Conservation (phyloP, 2,888 invertebrate genomes). For the Mimas tiliae region DNA sequence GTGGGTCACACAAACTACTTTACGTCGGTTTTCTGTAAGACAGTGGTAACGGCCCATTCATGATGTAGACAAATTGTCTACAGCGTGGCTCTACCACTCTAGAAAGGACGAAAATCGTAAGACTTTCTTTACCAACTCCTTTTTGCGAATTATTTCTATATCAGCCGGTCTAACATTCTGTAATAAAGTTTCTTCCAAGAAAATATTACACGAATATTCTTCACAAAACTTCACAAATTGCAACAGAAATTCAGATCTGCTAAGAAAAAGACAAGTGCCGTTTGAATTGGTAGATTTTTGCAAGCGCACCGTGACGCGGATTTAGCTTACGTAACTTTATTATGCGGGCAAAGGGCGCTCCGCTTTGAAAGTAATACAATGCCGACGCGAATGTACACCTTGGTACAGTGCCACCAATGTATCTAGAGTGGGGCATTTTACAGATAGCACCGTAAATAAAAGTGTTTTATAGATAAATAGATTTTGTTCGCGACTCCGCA, state of each 20-base stretch:
- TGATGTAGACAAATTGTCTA: no score
- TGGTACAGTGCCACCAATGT: neutral
- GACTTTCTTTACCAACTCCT: no score
- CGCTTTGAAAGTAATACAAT: constrained; percentile 64
- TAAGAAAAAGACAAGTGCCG: constrained; percentile 3
- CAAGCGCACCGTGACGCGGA: constrained; percentile 62
- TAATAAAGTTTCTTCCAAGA: neutral
- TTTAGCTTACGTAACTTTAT: constrained; percentile 67
- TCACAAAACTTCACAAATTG: constrained; percentile 6
- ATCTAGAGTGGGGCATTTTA: neutral
- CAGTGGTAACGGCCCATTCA: no score
- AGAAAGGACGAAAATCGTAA: no score
- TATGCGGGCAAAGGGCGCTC: constrained; percentile 56
- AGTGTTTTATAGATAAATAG: neutral
- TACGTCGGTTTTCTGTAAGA: no score
- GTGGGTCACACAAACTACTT: no score
- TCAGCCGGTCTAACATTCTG: neutral
- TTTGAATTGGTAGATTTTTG: constrained; percentile 50
- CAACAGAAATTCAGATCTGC: constrained; percentile 8
- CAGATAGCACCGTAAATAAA: no score
- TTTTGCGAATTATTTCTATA: neutral
- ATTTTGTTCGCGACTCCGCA: no score
- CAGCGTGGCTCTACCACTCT: no score
- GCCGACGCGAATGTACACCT: constrained; percentile 42
- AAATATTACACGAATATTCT: neutral